phyloP scores from a whole-genome alignment of 2,797 vertebrate species.

The Argyrosomus regius region DNA sequence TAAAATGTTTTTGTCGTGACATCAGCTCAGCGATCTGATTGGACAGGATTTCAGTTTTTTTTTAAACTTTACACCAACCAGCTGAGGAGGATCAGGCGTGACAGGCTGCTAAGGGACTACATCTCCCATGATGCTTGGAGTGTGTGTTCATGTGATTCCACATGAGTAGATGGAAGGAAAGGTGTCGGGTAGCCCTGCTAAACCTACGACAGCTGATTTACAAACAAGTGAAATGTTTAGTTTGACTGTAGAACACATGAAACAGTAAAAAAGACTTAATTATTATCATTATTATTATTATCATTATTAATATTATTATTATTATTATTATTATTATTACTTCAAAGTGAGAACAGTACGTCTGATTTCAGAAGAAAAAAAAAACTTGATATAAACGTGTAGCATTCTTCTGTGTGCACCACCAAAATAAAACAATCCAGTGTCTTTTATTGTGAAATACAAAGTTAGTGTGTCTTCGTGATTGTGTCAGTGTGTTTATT shows the following conservation, averaged over 20 bases:
- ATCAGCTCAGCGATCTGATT: no score
- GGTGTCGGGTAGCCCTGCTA: neutral
- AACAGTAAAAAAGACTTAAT: conserved; percentile 34
- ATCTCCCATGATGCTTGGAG: neutral
- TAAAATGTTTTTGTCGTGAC: no score
- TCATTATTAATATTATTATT: neutral
- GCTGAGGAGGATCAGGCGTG: neutral
- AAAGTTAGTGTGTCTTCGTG: neutral
- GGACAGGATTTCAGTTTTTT: no score
- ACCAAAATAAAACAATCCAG: neutral
- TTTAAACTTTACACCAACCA: neutral
- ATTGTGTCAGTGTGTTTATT: conserved; percentile 20
- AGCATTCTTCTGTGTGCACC: conserved; percentile 16
- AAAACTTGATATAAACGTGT: conserved; percentile 4
- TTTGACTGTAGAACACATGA: conserved; percentile 42
- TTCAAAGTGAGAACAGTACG: conserved; percentile 23
- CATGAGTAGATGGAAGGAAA: neutral
- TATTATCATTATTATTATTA: neutral
- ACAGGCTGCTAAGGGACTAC: no score
- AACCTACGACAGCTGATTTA: neutral
- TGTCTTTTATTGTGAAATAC: conserved; percentile 23
- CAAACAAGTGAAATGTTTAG: conserved; percentile 5
- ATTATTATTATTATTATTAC: conserved; percentile 27
- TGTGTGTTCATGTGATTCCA: neutral
- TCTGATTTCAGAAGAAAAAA: conserved; percentile 33